Base-by-base conservation (phyloP, 92 coral and sea anemone genomes). In the Anthopleura xanthogrammica region DNA sequence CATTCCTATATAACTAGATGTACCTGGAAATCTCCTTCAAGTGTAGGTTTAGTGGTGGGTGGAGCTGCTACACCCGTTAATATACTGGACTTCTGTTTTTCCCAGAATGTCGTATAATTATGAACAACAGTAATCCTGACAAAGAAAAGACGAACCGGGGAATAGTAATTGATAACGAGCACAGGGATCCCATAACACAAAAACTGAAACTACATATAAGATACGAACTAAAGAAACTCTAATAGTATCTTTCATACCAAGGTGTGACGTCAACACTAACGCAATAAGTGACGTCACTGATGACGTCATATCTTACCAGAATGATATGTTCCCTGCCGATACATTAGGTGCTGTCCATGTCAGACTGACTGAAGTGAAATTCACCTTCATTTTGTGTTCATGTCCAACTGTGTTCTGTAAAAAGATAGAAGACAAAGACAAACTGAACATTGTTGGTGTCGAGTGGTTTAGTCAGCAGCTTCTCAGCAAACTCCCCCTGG, bases 271-370 rank as follows among this genome's bases (percentile, higher is more conserved):
- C 56, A 43, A n/a, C 17, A 48, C 22, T 75, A 29, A 48, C 36
- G 12, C 42, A 50, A 42, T 6, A 40, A 42, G 81, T 80, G 74
- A 80, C 22, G 56, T 79, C 58, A 20, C 36, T 58, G 1, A 42
- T 12, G 41, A 68, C 16, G 43, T 68, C 42, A 68, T 68, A 23
- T 68, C 90, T 83, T 52, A 90, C 93, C 90, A 90, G 79, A 90
- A 90, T n/a, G 86, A 60, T 56, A 90, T 83, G 43, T 90, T 87
- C 36, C 93, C 93, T 17, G 88, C 90, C 7, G 84, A 13, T 22
- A 57, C 16, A 20, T 41, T 80, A 41, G 93, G 93, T 56, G 93
- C 93, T 70, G 80, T 78, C 93, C 93, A 90, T 2, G 64, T 90
- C 2, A 90, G 50, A 29, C 62, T 64, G 29, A 90, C 71, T 22